Base-by-base conservation (phyloP, 1,140 invertebrate species). In the Cherax destructor region DNA sequence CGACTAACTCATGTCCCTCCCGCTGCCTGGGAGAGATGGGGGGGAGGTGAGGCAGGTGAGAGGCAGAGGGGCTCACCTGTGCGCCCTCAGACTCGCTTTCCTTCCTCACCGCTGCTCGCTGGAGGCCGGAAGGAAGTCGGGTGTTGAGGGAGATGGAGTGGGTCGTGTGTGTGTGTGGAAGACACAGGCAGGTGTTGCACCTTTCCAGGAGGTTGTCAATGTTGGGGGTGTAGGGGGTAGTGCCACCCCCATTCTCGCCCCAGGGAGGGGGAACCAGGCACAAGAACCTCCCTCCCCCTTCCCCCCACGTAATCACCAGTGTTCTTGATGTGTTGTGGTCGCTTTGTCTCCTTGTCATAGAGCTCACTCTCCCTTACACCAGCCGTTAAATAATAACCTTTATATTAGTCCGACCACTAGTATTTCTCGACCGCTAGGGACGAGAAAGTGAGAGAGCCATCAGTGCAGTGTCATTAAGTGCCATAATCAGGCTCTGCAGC, bases 371-470 rank as follows among this genome's bases (percentile, higher is more conserved):
- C 13, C 87, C 61, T 61, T 83, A 72, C 52, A 56, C 76, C 24
- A n/a, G 10, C 80, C 13, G 49, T 76, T 52, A 89, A 81, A 83
- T 83, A 84, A 89, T 83, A 52, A 83, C 87, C 87, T 83, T 56
- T 83, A 90, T 47, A 16, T 65, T 77, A 5, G 30, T 30, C 16
- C 10, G 88, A 6, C 69, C 52, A 76, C n/a, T 65, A 41, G 56
- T 30, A 52, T 18, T 24, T 5, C 21, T 18, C 49, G 11, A 41
- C 21, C 30, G 24, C 11, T 41, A 1, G 9, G 52, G 50, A 69
- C 59, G 10, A 77, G 24, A 83, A 21, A 18, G 80, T n/a, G n/a
- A 76, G n/a, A n/a, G 49, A 18, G 11, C 18, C 50, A 10, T 61
- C 16, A 49, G 69, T 41, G 24, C 30, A 16, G 49, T 13, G 65